Evolutionary conservation across 35 echinoderm and acorn worm genomes (phyloP).

Genomic region (Amphiura filiformis): DNA sequence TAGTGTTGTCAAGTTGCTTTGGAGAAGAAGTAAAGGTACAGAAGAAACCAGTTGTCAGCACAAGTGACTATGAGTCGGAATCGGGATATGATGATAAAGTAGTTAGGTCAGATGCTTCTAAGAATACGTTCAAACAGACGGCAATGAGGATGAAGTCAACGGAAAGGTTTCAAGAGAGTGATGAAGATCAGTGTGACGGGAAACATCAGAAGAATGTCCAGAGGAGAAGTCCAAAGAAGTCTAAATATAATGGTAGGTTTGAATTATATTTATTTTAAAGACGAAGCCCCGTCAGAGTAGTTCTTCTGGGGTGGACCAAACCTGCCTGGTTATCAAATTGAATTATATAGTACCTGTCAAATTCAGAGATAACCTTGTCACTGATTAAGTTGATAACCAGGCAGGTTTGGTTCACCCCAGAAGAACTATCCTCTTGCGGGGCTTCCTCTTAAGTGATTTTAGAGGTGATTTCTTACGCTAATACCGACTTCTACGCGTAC

Average conservation of each 20-base stretch:
- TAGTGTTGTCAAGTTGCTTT: slow-evolving; percentile 2
- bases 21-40: not conserved
- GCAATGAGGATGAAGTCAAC: not conserved
- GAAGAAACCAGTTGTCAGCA: not conserved
- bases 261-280: too few species aligned
- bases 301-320: too few species aligned
- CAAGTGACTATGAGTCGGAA: slow-evolving; percentile 42
- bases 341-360: too few species aligned
- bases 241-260: not conserved
- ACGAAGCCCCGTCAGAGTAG: too few species aligned
- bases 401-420: too few species aligned
- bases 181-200: not conserved
- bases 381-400: too few species aligned
- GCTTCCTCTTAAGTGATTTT: too few species aligned
- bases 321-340: too few species aligned
- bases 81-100: not conserved
- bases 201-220: not conserved
- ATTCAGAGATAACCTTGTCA: too few species aligned
- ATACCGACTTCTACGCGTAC: too few species aligned
- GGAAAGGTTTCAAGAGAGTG: not conserved
- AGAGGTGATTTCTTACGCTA: too few species aligned
- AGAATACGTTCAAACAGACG: not conserved
- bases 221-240: not conserved
- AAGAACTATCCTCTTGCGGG: too few species aligned
- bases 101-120: not conserved